These are phyloP conservation scores for Cerceris ruficornis DNA, from an alignment of 2,888 invertebrate species.

Conservation along the genomic window DNA sequence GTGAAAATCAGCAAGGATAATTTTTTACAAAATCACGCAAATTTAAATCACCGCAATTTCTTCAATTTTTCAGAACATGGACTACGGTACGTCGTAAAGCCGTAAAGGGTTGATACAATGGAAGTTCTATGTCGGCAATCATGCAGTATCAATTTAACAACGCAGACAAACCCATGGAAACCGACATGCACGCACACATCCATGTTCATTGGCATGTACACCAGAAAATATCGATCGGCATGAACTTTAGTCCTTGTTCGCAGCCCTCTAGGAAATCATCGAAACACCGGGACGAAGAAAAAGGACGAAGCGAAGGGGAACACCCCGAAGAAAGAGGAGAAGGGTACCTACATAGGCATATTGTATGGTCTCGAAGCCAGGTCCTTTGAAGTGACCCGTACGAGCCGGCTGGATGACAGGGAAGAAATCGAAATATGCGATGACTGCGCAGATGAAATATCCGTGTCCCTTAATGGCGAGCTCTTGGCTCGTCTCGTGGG, in stretches of 20 bases:
- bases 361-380: slow-evolving; percentile 58
- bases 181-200: too few relatives aligned
- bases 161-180: too few relatives aligned
- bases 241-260: slow-evolving; percentile 15
- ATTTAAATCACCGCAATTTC: too few relatives aligned
- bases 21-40: too few relatives aligned
- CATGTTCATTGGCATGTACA: slow-evolving; percentile 19
- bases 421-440: slow-evolving; percentile 77
- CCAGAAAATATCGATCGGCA: slow-evolving; percentile 42
- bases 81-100: too few relatives aligned
- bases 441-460: slow-evolving; percentile 77
- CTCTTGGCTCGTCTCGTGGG: slow-evolving; percentile 62
- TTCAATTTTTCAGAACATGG: too few relatives aligned
- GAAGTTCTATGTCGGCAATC: too few relatives aligned
- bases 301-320: slow-evolving; percentile 47
- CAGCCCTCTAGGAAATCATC: slow-evolving; percentile 46
- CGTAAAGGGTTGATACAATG: too few relatives aligned
- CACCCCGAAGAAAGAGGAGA: slow-evolving; percentile 41
- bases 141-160: too few relatives aligned
- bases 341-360: slow-evolving; percentile 62
- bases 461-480: slow-evolving; percentile 73
- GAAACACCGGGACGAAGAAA: slow-evolving; percentile 66
- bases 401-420: slow-evolving; percentile 73
- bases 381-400: slow-evolving; percentile 72
- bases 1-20: too few relatives aligned